These are phyloP conservation scores for Gallinago paraguaiae DNA, from an alignment of 2,113 vertebrate genomes.

Conservation along the genomic window DNA sequence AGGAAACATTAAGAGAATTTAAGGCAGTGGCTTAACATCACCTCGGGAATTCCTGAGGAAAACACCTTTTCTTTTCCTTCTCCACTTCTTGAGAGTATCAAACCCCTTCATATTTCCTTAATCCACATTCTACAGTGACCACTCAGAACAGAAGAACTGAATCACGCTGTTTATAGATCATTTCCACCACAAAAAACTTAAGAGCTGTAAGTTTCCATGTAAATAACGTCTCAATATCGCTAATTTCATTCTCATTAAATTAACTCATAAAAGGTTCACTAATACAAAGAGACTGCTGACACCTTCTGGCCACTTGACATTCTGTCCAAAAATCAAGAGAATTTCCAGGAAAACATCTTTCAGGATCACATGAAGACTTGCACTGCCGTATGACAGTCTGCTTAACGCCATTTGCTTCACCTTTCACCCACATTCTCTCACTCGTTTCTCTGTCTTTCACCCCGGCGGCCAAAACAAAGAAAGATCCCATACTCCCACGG, in stretches of 20 bases:
- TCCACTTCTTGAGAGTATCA: neutral
- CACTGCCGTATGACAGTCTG: neutral
- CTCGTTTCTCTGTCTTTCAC: neutral
- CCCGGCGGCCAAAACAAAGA: neutral
- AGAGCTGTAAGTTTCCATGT: neutral
- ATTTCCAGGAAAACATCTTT: neutral
- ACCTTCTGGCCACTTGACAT: conserved; percentile 63
- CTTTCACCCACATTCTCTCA: neutral
- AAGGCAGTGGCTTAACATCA: neutral
- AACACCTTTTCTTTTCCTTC: neutral
- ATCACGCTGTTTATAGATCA: neutral
- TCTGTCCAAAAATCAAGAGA: neutral
- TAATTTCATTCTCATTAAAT: neutral
- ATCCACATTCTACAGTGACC: neutral
- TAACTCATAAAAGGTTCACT: neutral
- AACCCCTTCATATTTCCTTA: neutral
- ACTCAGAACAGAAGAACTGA: neutral
- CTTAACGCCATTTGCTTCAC: neutral
- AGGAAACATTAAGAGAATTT: neutral
- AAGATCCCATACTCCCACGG: neutral
- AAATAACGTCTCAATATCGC: neutral
- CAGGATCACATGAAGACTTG: conserved; percentile 12
- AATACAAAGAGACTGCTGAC: conserved; percentile 49
- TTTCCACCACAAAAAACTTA: neutral
- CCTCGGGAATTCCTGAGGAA: neutral